phyloP scores from a whole-genome alignment of 2,888 invertebrate genomes.

The Campaea margaritaria region DNA sequence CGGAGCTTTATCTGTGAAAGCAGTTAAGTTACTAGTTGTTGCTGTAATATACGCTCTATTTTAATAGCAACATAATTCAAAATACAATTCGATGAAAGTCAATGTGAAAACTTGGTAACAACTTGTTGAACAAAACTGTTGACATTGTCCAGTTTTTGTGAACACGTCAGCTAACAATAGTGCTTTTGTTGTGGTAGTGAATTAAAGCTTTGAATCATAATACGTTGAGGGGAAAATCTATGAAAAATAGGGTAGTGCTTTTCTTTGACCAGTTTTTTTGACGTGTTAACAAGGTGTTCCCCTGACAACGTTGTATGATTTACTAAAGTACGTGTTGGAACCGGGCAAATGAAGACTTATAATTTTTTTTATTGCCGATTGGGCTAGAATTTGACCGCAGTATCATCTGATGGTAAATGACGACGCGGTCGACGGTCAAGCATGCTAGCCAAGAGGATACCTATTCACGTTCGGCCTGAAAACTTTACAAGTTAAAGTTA shows the following conservation, averaged over 20 bases:
- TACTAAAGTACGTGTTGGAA: too few species aligned
- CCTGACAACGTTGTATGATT: slow-evolving; percentile 51
- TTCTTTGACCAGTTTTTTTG: slow-evolving; percentile 16
- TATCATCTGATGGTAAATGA: too few species aligned
- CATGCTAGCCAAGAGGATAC: too few species aligned
- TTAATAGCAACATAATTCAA: not conserved
- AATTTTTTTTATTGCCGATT: too few species aligned
- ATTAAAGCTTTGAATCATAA: slow-evolving; percentile 51
- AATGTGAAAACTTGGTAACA: slow-evolving; percentile 62
- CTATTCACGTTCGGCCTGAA: too few species aligned
- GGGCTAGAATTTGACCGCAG: too few species aligned
- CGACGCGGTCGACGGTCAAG: too few species aligned
- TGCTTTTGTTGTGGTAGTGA: slow-evolving; percentile 35
- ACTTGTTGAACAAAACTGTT: slow-evolving; percentile 75
- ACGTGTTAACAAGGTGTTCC: slow-evolving; percentile 31
- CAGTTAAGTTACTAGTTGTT: not conserved
- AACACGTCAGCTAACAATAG: slow-evolving; percentile 60
- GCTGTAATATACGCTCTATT: slow-evolving; percentile 10
- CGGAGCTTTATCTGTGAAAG: slow-evolving; percentile 2
- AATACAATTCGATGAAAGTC: slow-evolving; percentile 34
- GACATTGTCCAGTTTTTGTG: slow-evolving; percentile 68
- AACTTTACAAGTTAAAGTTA: too few species aligned
- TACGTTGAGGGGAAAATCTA: slow-evolving; percentile 44
- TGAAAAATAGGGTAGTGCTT: slow-evolving; percentile 31
- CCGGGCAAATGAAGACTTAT: too few species aligned